These are phyloP conservation scores for Sussaba pulchella DNA, from an alignment of 2,888 invertebrate species.

Conservation along the genomic window DNA sequence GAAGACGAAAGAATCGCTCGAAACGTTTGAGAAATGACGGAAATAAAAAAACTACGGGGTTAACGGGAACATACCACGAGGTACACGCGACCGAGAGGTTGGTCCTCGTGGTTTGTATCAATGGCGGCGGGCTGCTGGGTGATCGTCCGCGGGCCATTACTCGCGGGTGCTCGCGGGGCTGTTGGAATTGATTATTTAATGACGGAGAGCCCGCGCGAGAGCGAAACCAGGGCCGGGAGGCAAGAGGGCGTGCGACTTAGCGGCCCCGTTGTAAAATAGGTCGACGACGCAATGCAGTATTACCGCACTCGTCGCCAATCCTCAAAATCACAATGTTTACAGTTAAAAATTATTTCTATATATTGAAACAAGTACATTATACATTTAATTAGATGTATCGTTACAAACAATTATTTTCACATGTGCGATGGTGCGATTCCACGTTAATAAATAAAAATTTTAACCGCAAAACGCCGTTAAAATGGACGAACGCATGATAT, in stretches of 20 bases:
- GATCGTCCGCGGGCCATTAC: conserved; percentile 27
- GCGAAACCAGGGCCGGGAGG: conserved; percentile 9
- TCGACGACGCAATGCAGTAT: conserved; percentile 82
- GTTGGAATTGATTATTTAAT: conserved; percentile 77
- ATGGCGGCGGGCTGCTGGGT: conserved; percentile 33
- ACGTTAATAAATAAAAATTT: no score
- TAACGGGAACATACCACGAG: conserved; percentile 9
- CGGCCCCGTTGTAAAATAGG: conserved; percentile 79
- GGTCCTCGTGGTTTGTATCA: conserved; percentile 41
- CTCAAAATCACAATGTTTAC: conserved; percentile 59
- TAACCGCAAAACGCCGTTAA: neutral
- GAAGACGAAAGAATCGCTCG: no score
- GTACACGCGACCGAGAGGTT: neutral
- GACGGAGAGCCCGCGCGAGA: conserved; percentile 41
- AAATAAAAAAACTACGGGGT: no score
- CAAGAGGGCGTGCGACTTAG: conserved; percentile 72
- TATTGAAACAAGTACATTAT: neutral
- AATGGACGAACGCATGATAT: neutral
- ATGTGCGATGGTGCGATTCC: no score
- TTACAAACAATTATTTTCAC: no score
- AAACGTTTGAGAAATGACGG: no score
- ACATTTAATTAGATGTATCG: neutral
- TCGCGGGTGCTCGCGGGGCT: conserved; percentile 34
- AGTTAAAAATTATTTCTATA: no score
- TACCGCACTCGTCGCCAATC: conserved; percentile 63